Base-by-base conservation (phyloP, 2,797 vertebrate genomes). In the Chelonia mydas region DNA sequence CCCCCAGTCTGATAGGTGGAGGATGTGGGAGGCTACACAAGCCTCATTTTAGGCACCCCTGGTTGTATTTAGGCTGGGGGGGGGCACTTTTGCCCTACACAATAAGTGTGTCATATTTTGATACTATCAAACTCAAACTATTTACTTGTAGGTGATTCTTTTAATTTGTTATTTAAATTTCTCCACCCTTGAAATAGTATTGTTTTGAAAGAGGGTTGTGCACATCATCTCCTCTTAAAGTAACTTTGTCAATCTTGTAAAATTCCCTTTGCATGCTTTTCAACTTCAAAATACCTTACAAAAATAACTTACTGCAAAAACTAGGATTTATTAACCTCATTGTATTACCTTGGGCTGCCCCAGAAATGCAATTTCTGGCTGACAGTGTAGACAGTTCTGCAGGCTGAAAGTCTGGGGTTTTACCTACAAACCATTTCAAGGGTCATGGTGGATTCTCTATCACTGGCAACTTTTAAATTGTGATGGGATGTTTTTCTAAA, bases 311-410 rank as follows among this genome's bases (percentile, higher is more conserved):
- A 41, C 41, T 41, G 41, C 41, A 41, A 41, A 41, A 41, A 41
- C 41, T 41, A 41, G 41, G 41, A 41, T 41, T 41, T 65, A n/a
- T 61, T 61, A 33, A 65, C 33, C 61, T n/a, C 16, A 5, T 16
- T 33, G 7, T n/a, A 65, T n/a, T n/a, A 33, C 61, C 33, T 17
- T n/a, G 61, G 61, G 17, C 84, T 94, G 37, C 2, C n/a, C 77
- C 47, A 6, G 86, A 88, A 86, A 55, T 53, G 59, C 1, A 1
- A 81, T 94, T 94, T 41, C 78, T 90, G 90, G 28, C 54, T 0
- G 0, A 1, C 28, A 4, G 5, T 57, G 25, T 57, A 27, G 27
- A 61, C 59, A 13, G 33, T n/a, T 19, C 33, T n/a, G 33, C 7
- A 19, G 33, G 61, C 11, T n/a, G 33, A 65, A n/a, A n/a, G 61